Base-by-base conservation (phyloP, 2,888 invertebrate species). In the Drosophila tripunctata region DNA sequence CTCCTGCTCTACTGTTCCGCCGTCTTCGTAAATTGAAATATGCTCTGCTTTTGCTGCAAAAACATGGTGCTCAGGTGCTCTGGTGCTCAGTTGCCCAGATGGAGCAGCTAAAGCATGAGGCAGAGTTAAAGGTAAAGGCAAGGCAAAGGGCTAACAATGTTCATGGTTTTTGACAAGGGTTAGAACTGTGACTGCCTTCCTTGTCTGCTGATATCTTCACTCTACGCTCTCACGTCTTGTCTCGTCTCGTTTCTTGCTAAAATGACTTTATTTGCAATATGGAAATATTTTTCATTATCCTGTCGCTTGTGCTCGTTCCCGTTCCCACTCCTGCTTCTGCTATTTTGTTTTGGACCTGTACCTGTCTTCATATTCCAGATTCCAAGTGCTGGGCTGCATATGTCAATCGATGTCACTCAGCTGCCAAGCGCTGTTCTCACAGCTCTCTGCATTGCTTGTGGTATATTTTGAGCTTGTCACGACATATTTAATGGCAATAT, bases 211-310 rank as follows among this genome's bases (percentile, higher is more conserved):
- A 27, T 27, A 27, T 2, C 27, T 27, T 8, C 27, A 8, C 8
- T 4, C 2, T 22, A 3, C 22, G 36, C 47, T 36, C 50, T 38
- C 12, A 14, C 22, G 22, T 21, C 31, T 31, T 38, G 44, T 36
- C 36, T 17, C 47, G 55, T 19, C 52, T 47, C 41, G 54, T 38
- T 38, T 44, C 43, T 54, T 61, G 51, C 58, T 82, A 65, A 72
- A 69, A 84, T 86, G 87, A 84, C 87, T 86, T 83, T 86, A 80
- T 84, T 86, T 86, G 81, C 82, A 83, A 82, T 82, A 82, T 82
- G 87, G 87, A 82, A 82, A 82, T 87, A 80, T 80, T 85, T 82
- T 82, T 77, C 87, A 82, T 82, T 82, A 82, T 81, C 51, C 58
- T 41, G 48, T 21, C 12, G 8, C 24, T 36, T n/a, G n/a, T n/a